Evolutionary conservation across 2,113 vertebrate genomes (phyloP), one percentile per base, ranked within the genome.

Genomic region (Lagopus muta): DNA sequence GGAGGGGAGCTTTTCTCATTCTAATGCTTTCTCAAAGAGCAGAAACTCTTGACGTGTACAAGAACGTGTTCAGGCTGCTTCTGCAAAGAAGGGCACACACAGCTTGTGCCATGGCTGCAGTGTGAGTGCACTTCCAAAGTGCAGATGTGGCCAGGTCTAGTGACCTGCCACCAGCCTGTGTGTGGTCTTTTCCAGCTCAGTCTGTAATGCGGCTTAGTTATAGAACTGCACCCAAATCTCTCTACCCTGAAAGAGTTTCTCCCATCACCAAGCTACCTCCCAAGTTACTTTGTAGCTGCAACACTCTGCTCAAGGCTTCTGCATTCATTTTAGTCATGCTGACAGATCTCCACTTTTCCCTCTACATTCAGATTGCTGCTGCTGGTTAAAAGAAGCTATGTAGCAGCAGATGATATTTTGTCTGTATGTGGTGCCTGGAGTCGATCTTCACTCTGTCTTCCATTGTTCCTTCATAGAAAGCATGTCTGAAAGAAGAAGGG

Each of bases 141-240:
- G 2, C 48, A 66, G 42, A 66, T 0, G 0, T 15, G 13, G 9
- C 18, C 36, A 34, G 45, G 54, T 20, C 10, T 4, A 60, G 42
- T 38, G 58, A 91, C 8, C 5, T 0, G 0, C 43, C 34, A 40
- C 10, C 1, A 2, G 18, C 0, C 17, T 14, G 24, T 58, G 30
- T 38, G 83, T 2, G 0, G 34, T 64, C 32, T 25, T 83, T 34
- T 28, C 40, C 60, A 76, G 45, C 76, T 72, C 48, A 47, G 30
- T 24, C 52, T 76, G 57, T 38, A 64, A 4, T 30, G 45, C 28
- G 80, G 24, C 48, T 82, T 45, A 9, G 20, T n/a, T 58, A 36
- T 43, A 8, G 21, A n/a, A 42, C 8, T 34, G 40, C 25, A 47
- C 18, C 16, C 43, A 72, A 28, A 65, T 19, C 21, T 86, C 48